Conservation (phyloP, 2,113 vertebrate species). For the Ptyas mucosa region DNA sequence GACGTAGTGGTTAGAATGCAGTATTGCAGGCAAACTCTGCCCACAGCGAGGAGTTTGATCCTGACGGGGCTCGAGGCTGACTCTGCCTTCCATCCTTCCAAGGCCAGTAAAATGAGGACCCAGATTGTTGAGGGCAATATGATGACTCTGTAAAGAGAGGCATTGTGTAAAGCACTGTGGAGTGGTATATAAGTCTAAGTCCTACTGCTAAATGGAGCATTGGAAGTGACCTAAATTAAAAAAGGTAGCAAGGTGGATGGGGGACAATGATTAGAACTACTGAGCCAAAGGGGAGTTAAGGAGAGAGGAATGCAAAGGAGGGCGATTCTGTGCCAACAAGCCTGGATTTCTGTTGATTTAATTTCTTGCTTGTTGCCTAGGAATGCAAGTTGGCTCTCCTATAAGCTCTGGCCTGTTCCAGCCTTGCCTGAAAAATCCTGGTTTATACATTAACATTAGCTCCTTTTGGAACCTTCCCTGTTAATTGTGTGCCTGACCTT, state of each 20-base stretch:
- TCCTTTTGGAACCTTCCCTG: conserved; percentile 1
- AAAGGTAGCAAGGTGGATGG: background rate
- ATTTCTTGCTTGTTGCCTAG: conserved; percentile 13
- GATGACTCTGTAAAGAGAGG: background rate
- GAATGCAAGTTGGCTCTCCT: conserved; percentile 5
- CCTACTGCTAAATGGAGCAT: background rate
- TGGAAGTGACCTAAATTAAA: background rate
- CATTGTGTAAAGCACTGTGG: background rate
- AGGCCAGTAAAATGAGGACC: background rate
- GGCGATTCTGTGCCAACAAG: background rate
- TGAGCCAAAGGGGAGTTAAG: background rate
- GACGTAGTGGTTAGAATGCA: background rate
- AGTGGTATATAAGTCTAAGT: background rate
- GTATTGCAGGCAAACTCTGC: background rate
- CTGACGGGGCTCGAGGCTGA: background rate
- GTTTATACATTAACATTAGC: conserved; percentile 20
- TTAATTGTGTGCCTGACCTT: conserved; percentile 3
- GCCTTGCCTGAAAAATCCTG: conserved; percentile 16
- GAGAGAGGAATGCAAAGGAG: background rate
- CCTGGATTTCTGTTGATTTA: background rate
- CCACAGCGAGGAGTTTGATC: background rate
- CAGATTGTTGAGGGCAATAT: background rate
- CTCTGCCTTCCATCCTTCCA: background rate
- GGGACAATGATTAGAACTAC: background rate
- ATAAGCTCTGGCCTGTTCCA: conserved; percentile 2